Conservation (phyloP, 2,888 invertebrate genomes). For the Fragum sueziense region DNA sequence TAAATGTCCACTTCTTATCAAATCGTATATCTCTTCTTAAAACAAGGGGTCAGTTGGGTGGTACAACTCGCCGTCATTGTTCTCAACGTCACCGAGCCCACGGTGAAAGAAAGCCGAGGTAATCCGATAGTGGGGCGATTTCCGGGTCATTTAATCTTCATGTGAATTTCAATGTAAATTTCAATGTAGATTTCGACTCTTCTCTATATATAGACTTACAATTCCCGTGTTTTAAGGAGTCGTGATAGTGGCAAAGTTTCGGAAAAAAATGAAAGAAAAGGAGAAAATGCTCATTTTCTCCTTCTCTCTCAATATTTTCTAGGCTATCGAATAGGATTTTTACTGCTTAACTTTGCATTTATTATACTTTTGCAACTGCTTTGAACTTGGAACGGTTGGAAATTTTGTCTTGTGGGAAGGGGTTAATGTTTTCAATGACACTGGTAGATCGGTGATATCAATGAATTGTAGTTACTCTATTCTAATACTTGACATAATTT, state of each 20-base stretch:
- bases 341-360: no score
- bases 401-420: no score
- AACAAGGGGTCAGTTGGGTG: conserved; percentile 38
- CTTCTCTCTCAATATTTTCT: no score
- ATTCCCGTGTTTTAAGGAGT: no score
- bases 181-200: neutral
- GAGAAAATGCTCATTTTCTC: no score
- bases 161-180: conserved; percentile 5
- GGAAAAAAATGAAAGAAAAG: no score
- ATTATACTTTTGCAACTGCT: no score
- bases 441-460: neutral
- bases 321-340: no score
- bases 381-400: no score
- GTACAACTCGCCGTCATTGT: conserved; percentile 38
- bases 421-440: no score
- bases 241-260: no score
- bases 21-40: conserved; percentile 7
- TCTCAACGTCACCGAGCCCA: conserved; percentile 30
- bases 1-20: neutral
- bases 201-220: no score
- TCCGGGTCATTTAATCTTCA: conserved; percentile 41
- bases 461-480: neutral
- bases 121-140: conserved; percentile 33
- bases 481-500: neutral
- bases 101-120: conserved; percentile 38